These are phyloP conservation scores for Adelphocoris suturalis DNA, from an alignment of 2,888 invertebrate genomes.

Conservation along the genomic window DNA sequence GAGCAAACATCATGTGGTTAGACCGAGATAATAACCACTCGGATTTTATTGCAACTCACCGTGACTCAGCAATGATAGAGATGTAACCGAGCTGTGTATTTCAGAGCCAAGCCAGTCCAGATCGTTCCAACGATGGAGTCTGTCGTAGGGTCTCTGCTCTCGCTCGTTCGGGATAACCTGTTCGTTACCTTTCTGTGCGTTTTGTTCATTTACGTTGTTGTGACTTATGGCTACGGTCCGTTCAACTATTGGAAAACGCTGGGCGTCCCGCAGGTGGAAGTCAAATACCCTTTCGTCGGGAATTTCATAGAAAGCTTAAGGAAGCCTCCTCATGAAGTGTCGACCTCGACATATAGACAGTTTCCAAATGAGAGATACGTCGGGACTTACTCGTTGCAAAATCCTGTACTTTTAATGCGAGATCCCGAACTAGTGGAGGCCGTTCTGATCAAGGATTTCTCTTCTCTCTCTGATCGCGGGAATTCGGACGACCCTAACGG, in stretches of 20 bases:
- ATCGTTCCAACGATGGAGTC: not conserved
- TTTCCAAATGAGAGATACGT: slow-evolving; percentile 77
- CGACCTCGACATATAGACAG: slow-evolving; percentile 48
- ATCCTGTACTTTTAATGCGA: slow-evolving; percentile 79
- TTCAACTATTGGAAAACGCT: slow-evolving; percentile 61
- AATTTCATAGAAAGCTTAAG: not conserved
- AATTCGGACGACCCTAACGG: slow-evolving; percentile 78
- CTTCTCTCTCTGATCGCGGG: slow-evolving; percentile 79
- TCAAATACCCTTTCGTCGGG: slow-evolving; percentile 60
- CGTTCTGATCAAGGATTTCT: slow-evolving; percentile 80
- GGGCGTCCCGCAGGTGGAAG: slow-evolving; percentile 24
- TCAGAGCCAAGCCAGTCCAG: not conserved
- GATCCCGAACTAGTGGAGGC: slow-evolving; percentile 80
- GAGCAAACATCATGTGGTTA: too few species aligned
- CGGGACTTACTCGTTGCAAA: slow-evolving; percentile 80
- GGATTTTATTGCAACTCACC: not conserved
- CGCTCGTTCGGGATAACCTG: not conserved
- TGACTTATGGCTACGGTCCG: slow-evolving; percentile 8
- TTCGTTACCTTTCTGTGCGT: slow-evolving; percentile 8
- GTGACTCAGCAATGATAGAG: not conserved
- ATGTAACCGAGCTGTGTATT: not conserved
- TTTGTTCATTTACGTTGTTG: not conserved
- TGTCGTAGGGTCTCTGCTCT: not conserved
- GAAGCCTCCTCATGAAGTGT: not conserved
- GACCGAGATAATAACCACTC: too few species aligned